phyloP scores from a whole-genome alignment of 2,797 vertebrate genomes.

The Channa striata region DNA sequence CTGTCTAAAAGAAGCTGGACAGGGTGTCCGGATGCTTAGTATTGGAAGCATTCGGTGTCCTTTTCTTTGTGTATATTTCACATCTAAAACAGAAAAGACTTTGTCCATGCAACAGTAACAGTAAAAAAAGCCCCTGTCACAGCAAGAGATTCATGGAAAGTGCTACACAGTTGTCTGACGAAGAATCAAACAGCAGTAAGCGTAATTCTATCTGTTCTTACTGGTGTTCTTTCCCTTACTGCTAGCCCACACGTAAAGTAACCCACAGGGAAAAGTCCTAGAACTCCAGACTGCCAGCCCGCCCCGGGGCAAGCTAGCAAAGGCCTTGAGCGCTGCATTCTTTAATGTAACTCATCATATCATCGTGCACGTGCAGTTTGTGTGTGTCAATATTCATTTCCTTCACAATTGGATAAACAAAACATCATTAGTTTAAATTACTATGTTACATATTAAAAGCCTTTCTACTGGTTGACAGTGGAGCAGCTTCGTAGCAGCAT shows the following conservation, averaged over 20 bases:
- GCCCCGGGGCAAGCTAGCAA: slow-evolving; percentile 20
- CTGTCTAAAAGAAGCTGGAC: slow-evolving; percentile 45
- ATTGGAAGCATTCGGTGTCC: slow-evolving; percentile 28
- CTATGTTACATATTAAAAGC: background rate
- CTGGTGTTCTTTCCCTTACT: slow-evolving; percentile 26
- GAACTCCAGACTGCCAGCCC: slow-evolving; percentile 25
- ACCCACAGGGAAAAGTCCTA: slow-evolving; percentile 35
- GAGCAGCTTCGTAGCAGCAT: background rate
- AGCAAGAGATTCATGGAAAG: background rate
- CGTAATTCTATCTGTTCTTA: slow-evolving; percentile 12
- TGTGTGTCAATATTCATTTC: background rate
- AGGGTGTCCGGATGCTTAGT: slow-evolving; percentile 24
- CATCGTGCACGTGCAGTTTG: background rate
- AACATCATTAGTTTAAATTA: background rate
- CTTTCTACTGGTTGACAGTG: background rate
- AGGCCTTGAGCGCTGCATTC: slow-evolving; percentile 35
- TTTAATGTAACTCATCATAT: slow-evolving; percentile 16
- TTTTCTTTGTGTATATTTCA: slow-evolving; percentile 21
- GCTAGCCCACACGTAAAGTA: slow-evolving; percentile 35
- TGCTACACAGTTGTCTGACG: slow-evolving; percentile 3
- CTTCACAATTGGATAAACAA: background rate
- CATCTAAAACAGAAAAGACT: background rate
- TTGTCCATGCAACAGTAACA: background rate
- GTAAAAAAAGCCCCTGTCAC: background rate
- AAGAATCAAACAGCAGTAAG: slow-evolving; percentile 14